Evolutionary conservation across 1,140 invertebrate genomes (phyloP).

Genomic region (Heliconius hewitsoni): DNA sequence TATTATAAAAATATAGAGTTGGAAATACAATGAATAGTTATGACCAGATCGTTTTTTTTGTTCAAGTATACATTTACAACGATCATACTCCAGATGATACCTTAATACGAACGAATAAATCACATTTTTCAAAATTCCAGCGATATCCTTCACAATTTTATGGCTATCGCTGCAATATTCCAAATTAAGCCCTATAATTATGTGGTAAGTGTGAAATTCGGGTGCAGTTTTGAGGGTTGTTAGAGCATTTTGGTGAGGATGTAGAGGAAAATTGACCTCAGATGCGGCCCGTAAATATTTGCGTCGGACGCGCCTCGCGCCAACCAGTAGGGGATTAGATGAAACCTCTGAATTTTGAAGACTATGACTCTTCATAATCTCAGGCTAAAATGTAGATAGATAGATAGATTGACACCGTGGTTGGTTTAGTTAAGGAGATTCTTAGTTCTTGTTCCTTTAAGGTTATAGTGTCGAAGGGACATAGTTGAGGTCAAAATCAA

Average conservation of each 20-base stretch:
- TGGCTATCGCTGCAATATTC: conserved; percentile 30
- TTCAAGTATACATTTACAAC: conserved; percentile 24
- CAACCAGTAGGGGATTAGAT: conserved; percentile 62
- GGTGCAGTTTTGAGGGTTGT: conserved; percentile 38
- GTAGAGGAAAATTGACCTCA: conserved; percentile 68
- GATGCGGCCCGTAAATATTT: conserved; percentile 73
- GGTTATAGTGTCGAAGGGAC: no score
- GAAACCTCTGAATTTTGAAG: conserved; percentile 62
- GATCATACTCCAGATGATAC: conserved; percentile 49
- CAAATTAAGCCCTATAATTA: conserved; percentile 37
- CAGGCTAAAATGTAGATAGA: not conserved
- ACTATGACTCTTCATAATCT: conserved; percentile 21
- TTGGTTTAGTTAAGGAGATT: no score
- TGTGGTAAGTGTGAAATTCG: conserved; percentile 14
- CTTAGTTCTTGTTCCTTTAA: no score
- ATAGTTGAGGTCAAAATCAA: no score
- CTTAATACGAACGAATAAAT: conserved; percentile 53
- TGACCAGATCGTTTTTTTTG: conserved; percentile 27
- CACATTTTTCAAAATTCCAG: conserved; percentile 50
- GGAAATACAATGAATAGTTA: conserved; percentile 47
- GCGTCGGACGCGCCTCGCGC: conserved; percentile 58
- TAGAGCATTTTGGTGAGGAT: conserved; percentile 37
- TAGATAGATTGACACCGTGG: no score
- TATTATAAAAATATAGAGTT: conserved; percentile 30
- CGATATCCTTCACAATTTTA: conserved; percentile 53